These are phyloP conservation scores for Nyctereutes procyonoides DNA, from an alignment of 2,113 vertebrate genomes.

Conservation along the genomic window DNA sequence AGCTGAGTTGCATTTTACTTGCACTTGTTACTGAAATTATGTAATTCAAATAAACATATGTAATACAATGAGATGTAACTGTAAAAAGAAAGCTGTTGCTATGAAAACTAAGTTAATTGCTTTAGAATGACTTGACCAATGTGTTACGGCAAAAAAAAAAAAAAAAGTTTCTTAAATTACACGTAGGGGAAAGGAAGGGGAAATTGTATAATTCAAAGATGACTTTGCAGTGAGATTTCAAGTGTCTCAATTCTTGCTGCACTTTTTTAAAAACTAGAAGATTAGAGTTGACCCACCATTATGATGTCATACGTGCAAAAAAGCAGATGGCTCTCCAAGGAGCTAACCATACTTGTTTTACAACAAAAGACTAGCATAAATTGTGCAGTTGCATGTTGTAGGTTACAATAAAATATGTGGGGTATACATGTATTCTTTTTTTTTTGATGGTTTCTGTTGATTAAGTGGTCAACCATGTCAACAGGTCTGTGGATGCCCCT, in stretches of 20 bases:
- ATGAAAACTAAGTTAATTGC: neutral
- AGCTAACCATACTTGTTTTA: neutral
- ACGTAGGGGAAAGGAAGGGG: neutral
- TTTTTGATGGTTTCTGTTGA: neutral
- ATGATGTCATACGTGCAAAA: neutral
- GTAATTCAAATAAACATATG: conserved; percentile 37
- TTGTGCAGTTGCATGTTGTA: neutral
- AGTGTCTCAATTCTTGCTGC: neutral
- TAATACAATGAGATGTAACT: neutral
- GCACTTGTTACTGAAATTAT: neutral
- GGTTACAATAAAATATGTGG: conserved; percentile 16
- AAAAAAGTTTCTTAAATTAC: neutral
- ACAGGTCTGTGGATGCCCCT: neutral
- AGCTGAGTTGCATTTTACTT: neutral
- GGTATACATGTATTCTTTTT: neutral
- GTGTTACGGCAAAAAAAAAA: neutral
- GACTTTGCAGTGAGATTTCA: neutral
- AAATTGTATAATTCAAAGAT: neutral
- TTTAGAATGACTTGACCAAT: neutral
- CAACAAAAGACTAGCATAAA: neutral
- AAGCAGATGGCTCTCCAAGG: neutral
- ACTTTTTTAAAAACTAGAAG: neutral
- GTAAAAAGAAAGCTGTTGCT: conserved; percentile 17
- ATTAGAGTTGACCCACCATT: neutral
- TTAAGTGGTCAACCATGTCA: neutral